A percentile compares a stretch with the other conserved stretches of the same genome.
Evolutionary conservation across 2,113 vertebrate genomes (phyloP).

Genomic region (Grammomys surdaster): DNA sequence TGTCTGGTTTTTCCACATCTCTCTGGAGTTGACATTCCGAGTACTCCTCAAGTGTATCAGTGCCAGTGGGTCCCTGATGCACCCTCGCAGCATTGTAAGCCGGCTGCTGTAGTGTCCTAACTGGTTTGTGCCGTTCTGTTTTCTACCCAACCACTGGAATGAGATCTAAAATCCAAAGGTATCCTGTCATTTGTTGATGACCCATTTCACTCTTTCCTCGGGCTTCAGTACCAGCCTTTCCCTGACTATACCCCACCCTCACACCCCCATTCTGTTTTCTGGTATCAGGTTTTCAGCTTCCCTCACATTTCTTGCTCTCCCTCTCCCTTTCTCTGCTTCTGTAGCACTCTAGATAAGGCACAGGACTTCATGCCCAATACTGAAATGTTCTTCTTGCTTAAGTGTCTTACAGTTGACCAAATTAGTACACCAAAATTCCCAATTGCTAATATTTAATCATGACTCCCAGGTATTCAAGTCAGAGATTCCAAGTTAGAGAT

Average conservation of each 20-base stretch:
- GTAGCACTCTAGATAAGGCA: background rate
- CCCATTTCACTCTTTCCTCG: background rate
- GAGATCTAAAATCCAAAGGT: background rate
- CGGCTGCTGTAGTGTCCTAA: background rate
- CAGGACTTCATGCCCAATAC: background rate
- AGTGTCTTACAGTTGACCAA: background rate
- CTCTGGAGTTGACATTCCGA: background rate
- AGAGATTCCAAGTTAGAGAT: background rate
- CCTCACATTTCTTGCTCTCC: background rate
- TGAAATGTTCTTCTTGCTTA: background rate
- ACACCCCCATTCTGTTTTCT: background rate
- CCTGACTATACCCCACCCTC: background rate
- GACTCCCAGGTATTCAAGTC: background rate
- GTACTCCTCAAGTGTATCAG: background rate
- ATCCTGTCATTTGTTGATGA: background rate
- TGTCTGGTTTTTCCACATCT: background rate
- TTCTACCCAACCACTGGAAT: background rate
- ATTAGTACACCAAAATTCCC: conserved; percentile 14
- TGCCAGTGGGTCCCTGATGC: background rate
- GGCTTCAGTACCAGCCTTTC: background rate
- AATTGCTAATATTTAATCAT: conserved; percentile 5
- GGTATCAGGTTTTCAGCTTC: background rate
- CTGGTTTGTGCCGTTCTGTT: conserved; percentile 32
- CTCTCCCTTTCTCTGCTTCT: background rate
- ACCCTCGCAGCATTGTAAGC: background rate